Conservation (phyloP, 1,140 invertebrate genomes). For the Elymnias hypermnestra region DNA sequence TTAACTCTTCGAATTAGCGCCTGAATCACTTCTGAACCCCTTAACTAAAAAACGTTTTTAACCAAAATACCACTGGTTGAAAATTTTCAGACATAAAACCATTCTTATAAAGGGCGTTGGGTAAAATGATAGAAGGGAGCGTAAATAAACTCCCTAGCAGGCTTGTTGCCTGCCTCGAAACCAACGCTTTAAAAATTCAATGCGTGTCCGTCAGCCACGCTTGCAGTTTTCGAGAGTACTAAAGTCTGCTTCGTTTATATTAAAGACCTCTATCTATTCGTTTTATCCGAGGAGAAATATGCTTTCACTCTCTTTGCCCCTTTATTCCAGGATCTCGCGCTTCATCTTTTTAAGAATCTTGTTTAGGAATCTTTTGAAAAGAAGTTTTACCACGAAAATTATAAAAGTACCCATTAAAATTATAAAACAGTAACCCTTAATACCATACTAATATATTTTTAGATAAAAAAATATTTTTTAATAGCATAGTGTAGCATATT, state of each 20-base stretch:
- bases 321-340: slow-evolving; percentile 29
- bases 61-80: no score
- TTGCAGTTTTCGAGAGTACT: slow-evolving; percentile 72
- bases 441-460: no score
- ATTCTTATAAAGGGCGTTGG: no score
- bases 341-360: not conserved
- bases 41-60: not conserved
- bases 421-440: no score
- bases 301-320: slow-evolving; percentile 59
- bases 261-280: slow-evolving; percentile 74
- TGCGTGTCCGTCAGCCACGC: slow-evolving; percentile 50
- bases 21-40: no score
- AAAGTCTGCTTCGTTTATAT: slow-evolving; percentile 74
- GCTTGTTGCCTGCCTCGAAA: slow-evolving; percentile 41
- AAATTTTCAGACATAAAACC: no score
- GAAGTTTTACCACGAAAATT: not conserved
- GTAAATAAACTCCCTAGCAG: slow-evolving; percentile 11
- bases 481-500: no score
- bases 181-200: slow-evolving; percentile 64
- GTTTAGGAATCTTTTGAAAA: not conserved
- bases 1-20: no score
- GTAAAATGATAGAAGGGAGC: slow-evolving; percentile 17
- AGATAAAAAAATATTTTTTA: no score
- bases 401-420: no score
- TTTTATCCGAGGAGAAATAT: slow-evolving; percentile 67